Base-by-base conservation (phyloP, 1,140 invertebrate genomes). In the Drosophila tani region DNA sequence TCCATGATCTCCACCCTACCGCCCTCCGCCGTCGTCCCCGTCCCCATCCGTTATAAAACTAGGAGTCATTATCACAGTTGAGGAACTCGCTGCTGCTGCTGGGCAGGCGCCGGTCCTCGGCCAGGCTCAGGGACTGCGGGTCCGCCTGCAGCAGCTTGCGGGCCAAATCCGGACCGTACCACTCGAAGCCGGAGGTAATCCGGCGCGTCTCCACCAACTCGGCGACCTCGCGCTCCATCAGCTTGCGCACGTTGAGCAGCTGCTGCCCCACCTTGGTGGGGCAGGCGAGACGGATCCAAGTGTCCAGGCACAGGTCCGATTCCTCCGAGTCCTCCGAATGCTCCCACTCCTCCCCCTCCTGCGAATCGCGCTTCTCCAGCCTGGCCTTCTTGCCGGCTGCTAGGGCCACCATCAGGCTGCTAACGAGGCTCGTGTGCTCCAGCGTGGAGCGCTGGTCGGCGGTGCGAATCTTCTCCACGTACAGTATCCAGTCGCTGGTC, bases 401-500 rank as follows among this genome's bases (percentile, higher is more conserved):
- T 12, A 86, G 24, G 0, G 45, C 70, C 41, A 86, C 58, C 66
- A 73, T 79, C 2, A 86, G 15, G 0, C 43, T 24, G 41, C 59
- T 87, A 1, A 87, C 50, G 24, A 87, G 6, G 0, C 64, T 82
- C 3, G 14, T 43, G 7, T 86, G 55, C 11, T 76, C 80, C 8
- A 86, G 57, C 3, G 64, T 43, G 8, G 76, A 77, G 5, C 46
- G 9, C 1, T 51, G 47, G 0, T 66, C 70, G 0, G 43, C 17
- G 0, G 17, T 45, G 24, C 59, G 80, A 2, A 17, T 57, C 41
- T 82, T 87, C 5, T 86, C 83, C 8, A 79, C 67, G 15, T 64
- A 86, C 0, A 82, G 6, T 0, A 86, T 7, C 83, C 83, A 86
- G 0, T 82, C 63, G 21, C 11, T 67, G 32, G 45, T 1, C 35